These are phyloP conservation scores for Ophioderma brevispina DNA, from an alignment of 35 echinoderm and acorn worm genomes.

Conservation along the genomic window DNA sequence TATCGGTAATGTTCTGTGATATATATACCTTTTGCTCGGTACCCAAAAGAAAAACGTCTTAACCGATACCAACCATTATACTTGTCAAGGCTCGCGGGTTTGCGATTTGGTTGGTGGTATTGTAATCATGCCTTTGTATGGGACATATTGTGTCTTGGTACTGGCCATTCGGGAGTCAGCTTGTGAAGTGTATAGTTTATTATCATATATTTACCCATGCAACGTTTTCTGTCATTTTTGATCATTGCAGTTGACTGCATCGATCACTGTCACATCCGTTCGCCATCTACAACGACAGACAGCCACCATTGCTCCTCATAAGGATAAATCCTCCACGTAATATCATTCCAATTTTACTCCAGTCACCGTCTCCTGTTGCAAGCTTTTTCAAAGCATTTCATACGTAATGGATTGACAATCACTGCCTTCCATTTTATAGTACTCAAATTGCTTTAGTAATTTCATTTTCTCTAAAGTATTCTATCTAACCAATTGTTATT, in stretches of 20 bases:
- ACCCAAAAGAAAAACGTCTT: slow-evolving; percentile 21
- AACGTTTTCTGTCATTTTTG: slow-evolving; percentile 36
- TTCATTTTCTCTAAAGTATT: slow-evolving; percentile 26
- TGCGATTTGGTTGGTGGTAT: slow-evolving; percentile 22
- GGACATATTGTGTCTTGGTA: slow-evolving; percentile 13
- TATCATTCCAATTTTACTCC: slow-evolving; percentile 14
- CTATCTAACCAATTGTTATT: slow-evolving; percentile 4
- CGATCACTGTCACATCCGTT: slow-evolving; percentile 29
- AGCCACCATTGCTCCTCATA: neutral
- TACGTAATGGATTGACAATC: neutral
- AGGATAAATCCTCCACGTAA: slow-evolving; percentile 26
- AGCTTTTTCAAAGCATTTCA: neutral
- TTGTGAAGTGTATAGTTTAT: slow-evolving; percentile 29
- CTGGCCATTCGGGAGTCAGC: slow-evolving; percentile 37
- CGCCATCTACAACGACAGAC: slow-evolving; percentile 26
- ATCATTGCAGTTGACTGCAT: slow-evolving; percentile 45
- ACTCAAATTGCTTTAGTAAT: slow-evolving; percentile 5
- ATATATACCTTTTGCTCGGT: slow-evolving; percentile 30
- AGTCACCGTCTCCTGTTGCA: neutral
- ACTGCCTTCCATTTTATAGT: neutral
- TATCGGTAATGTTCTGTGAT: slow-evolving; percentile 8
- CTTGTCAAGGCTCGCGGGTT: slow-evolving; percentile 22
- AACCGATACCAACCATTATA: slow-evolving; percentile 45
- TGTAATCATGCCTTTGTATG: slow-evolving; percentile 56
- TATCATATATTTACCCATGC: slow-evolving; percentile 50